Conservation (phyloP, 1,140 invertebrate species). For the Campodea augens region DNA sequence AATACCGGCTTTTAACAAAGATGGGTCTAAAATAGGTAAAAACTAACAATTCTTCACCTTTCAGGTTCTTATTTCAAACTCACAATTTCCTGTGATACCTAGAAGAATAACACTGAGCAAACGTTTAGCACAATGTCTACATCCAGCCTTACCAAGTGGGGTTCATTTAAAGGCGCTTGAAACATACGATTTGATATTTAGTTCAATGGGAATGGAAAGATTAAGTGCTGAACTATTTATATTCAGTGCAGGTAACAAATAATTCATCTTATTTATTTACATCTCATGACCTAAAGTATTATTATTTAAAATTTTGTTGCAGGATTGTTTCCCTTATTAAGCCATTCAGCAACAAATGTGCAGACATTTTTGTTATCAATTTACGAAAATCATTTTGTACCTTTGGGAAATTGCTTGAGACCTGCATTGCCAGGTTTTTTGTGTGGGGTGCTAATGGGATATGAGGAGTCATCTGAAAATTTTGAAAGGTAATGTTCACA, state of each 20-base stretch:
- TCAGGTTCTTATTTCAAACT: slow-evolving; percentile 51
- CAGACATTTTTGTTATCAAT: slow-evolving; percentile 62
- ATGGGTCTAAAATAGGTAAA: not conserved
- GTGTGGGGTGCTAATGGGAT: slow-evolving; percentile 60
- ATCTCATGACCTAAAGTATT: slow-evolving; percentile 16
- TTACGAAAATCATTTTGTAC: slow-evolving; percentile 83
- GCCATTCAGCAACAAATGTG: slow-evolving; percentile 80
- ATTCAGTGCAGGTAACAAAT: slow-evolving; percentile 47
- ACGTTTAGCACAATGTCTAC: slow-evolving; percentile 84
- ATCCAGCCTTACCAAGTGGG: slow-evolving; percentile 74
- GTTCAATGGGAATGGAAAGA: slow-evolving; percentile 65
- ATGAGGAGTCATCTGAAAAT: slow-evolving; percentile 82
- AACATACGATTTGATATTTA: slow-evolving; percentile 85
- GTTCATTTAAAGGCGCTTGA: slow-evolving; percentile 87
- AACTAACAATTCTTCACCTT: slow-evolving; percentile 12
- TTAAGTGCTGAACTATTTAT: slow-evolving; percentile 71
- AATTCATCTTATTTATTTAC: slow-evolving; percentile 4
- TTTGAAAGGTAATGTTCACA: slow-evolving; percentile 62
- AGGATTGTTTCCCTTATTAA: slow-evolving; percentile 76
- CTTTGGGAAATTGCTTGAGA: slow-evolving; percentile 53
- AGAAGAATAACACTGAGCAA: slow-evolving; percentile 79
- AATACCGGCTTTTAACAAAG: too few species aligned
- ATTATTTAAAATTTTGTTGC: slow-evolving; percentile 17
- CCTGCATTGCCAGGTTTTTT: slow-evolving; percentile 76
- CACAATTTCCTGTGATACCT: slow-evolving; percentile 76